phyloP scores from a whole-genome alignment of 1,140 invertebrate species.

The Gyrodactylus bullatarudis region DNA sequence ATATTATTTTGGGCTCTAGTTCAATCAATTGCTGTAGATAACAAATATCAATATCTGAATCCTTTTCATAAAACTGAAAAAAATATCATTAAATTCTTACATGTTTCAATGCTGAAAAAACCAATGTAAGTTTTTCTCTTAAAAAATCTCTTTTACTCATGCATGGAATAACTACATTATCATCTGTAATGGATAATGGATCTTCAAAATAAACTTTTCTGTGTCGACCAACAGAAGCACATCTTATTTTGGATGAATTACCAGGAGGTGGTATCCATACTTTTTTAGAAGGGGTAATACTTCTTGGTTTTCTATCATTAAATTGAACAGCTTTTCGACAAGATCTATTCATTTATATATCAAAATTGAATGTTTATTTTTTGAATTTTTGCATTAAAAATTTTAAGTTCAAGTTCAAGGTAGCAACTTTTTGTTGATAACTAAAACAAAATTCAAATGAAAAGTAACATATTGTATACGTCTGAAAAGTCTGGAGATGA shows the following conservation, averaged over 20 bases:
- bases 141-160: not conserved
- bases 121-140: not conserved
- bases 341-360: not conserved
- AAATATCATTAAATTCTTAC: not conserved
- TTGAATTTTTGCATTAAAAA: not conserved
- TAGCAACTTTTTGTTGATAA: not conserved
- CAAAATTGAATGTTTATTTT: not conserved
- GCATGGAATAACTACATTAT: not conserved
- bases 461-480: not conserved
- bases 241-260: not conserved
- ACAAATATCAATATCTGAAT: not conserved
- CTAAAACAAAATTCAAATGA: not conserved
- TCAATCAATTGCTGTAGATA: not conserved
- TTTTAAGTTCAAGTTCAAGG: not conserved
- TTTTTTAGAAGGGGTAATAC: not conserved
- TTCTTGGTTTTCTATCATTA: too few species aligned
- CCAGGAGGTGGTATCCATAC: not conserved
- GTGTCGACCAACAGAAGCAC: slow-evolving; percentile 1
- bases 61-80: not conserved
- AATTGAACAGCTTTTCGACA: not conserved
- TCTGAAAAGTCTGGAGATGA: not conserved
- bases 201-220: too few species aligned
- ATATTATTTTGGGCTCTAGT: not conserved
- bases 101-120: not conserved
- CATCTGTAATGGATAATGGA: not conserved